Conservation (phyloP, 2,113 vertebrate species). For the Tonatia bakeri region DNA sequence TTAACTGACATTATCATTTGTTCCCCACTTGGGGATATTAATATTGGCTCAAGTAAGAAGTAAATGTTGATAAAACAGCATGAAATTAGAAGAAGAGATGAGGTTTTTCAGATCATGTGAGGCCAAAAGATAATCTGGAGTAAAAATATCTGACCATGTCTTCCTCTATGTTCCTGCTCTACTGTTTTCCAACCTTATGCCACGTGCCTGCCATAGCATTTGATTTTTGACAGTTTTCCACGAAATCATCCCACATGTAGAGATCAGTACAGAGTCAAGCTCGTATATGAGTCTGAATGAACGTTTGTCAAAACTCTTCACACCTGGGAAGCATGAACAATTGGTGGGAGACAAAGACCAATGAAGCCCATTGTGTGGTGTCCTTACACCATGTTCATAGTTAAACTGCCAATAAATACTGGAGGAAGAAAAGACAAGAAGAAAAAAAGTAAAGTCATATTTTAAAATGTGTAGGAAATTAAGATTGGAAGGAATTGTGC, state of each 20-base stretch:
- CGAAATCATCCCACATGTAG: not conserved
- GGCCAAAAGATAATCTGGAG: not conserved
- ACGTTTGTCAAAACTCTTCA: not conserved
- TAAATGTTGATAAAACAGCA: not conserved
- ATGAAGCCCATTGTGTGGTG: accelerated
- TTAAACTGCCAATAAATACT: not conserved
- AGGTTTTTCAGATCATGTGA: not conserved
- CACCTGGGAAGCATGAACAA: not conserved
- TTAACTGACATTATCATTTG: not conserved
- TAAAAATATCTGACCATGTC: not conserved
- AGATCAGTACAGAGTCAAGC: not conserved
- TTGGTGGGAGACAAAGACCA: not conserved
- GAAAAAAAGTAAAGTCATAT: not conserved
- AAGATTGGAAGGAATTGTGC: not conserved
- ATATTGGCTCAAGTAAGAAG: not conserved
- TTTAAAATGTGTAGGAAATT: not conserved
- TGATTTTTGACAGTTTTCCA: not conserved
- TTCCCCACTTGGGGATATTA: not conserved
- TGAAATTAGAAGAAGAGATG: not conserved
- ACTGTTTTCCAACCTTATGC: not conserved
- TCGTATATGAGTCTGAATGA: not conserved
- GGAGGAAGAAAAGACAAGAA: not conserved
- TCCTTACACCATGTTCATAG: not conserved
- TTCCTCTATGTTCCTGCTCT: not conserved
- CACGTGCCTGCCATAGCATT: accelerated